These are phyloP conservation scores for Pachypsylla venusta DNA, from an alignment of 1,140 invertebrate genomes.

Conservation along the genomic window DNA sequence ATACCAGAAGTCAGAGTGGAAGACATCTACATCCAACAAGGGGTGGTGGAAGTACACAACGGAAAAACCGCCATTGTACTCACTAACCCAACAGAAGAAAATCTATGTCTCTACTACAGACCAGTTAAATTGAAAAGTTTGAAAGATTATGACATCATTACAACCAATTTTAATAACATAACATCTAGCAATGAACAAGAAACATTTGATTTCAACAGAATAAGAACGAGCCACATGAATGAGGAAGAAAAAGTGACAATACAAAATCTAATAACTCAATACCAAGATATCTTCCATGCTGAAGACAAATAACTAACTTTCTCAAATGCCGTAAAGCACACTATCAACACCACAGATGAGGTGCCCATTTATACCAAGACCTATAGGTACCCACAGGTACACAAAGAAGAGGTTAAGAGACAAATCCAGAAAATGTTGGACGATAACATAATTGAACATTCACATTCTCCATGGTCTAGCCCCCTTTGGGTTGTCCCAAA, in stretches of 20 bases:
- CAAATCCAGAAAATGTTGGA: constrained; percentile 24
- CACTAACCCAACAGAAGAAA: too few relatives aligned
- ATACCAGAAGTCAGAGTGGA: too few relatives aligned
- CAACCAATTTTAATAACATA: too few relatives aligned
- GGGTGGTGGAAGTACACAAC: too few relatives aligned
- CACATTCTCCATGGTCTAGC: constrained; percentile 17
- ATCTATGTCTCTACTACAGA: too few relatives aligned
- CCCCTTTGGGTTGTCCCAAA: constrained; percentile 20
- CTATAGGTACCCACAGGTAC: constrained; percentile 28
- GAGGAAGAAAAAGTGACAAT: constrained; percentile 16
- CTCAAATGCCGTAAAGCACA: constrained; percentile 23
- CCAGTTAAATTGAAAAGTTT: too few relatives aligned
- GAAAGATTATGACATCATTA: too few relatives aligned
- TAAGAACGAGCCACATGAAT: constrained; percentile 18
- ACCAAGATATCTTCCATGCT: constrained; percentile 18
- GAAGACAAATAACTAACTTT: constrained; percentile 14
- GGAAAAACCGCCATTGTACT: too few relatives aligned
- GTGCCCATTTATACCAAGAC: constrained; percentile 23
- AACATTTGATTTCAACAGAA: not conserved
- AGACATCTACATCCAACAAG: too few relatives aligned
- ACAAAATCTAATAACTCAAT: constrained; percentile 8
- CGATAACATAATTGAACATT: constrained; percentile 14
- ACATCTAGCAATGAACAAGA: too few relatives aligned
- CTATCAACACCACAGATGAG: constrained; percentile 21
- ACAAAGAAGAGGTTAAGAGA: constrained; percentile 27